These are phyloP conservation scores for Diadema setosum DNA, from an alignment of 35 echinoderm and acorn worm species.

Conservation along the genomic window DNA sequence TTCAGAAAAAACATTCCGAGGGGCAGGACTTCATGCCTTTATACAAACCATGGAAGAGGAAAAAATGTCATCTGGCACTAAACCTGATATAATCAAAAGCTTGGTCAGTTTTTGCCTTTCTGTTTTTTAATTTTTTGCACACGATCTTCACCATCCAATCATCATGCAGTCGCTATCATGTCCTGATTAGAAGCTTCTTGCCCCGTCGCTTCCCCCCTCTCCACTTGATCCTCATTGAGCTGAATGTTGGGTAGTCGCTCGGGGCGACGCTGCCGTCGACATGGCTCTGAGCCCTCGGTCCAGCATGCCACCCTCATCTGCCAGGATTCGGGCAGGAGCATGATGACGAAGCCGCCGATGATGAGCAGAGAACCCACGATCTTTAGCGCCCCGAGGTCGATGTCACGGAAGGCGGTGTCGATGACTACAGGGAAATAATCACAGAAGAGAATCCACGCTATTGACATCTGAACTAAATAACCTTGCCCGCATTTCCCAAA, in stretches of 20 bases:
- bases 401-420: conserved; percentile 60
- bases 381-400: conserved; percentile 16
- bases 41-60: too few relatives aligned
- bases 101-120: too few relatives aligned
- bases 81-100: too few relatives aligned
- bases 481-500: neutral
- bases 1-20: too few relatives aligned
- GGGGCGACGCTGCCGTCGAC: neutral
- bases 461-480: neutral
- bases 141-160: neutral
- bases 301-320: conserved; percentile 66
- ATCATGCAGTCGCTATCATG: neutral
- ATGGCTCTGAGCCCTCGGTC: conserved; percentile 26
- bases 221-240: neutral
- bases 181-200: too few relatives aligned
- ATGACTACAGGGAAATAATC: conserved; percentile 47
- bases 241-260: neutral
- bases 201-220: neutral
- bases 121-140: neutral
- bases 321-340: conserved; percentile 65
- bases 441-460: neutral
- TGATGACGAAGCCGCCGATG: conserved; percentile 70
- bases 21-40: too few relatives aligned
- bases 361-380: conserved; percentile 62
- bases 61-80: too few relatives aligned